Evolutionary conservation across 2,113 vertebrate species (phyloP).

Genomic region (Sander lucioperca): DNA sequence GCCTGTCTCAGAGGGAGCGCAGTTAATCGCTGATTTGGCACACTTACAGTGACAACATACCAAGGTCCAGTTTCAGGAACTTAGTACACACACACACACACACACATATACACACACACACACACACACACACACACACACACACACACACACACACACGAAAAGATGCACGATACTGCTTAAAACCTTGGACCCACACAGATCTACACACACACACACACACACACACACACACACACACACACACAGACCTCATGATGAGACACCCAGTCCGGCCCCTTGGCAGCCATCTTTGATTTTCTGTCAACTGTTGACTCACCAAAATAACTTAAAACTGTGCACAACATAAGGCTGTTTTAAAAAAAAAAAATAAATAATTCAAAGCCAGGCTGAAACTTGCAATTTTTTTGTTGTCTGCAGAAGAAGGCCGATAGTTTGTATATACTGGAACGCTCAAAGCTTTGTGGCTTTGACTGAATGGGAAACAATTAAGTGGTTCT

Average conservation of each 20-base stretch:
- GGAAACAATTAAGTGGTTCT: constrained; percentile 69
- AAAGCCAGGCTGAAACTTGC: constrained; percentile 38
- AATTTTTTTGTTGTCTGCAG: constrained; percentile 64
- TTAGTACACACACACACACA: constrained; percentile 3
- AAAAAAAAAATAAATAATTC: background rate
- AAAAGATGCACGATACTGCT: background rate
- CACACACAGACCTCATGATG: constrained; percentile 21
- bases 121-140: constrained; percentile 16
- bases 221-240: background rate
- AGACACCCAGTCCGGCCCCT: background rate
- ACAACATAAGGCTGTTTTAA: constrained; percentile 15
- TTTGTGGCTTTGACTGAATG: constrained; percentile 68
- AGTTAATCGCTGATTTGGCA: constrained; percentile 83
- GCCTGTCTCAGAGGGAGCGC: constrained; percentile 71
- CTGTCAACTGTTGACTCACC: constrained; percentile 30
- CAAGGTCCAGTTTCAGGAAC: constrained; percentile 77
- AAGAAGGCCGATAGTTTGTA: constrained; percentile 46
- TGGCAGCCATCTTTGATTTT: constrained; percentile 61
- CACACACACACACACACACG: background rate
- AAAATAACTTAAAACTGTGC: constrained; percentile 46
- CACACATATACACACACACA: constrained; percentile 12
- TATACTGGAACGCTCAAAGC: constrained; percentile 50
- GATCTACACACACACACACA: constrained; percentile 8
- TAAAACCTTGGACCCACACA: background rate
- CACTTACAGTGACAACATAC: constrained; percentile 80